These are phyloP conservation scores for Theodoxus fluviatilis DNA, from an alignment of 2,888 invertebrate species.

Conservation along the genomic window DNA sequence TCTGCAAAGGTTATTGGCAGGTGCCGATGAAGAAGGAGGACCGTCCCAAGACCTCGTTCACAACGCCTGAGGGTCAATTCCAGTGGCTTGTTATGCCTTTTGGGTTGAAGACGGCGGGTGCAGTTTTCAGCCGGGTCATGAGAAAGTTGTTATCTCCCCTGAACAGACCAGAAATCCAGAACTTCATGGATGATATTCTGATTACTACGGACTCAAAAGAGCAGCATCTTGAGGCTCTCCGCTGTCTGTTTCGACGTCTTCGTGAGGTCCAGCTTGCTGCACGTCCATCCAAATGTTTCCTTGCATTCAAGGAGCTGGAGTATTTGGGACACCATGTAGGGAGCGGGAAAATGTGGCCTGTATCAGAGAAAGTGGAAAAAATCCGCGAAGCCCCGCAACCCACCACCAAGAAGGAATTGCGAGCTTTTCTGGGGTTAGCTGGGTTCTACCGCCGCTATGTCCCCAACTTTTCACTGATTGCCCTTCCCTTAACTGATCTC, in stretches of 20 bases:
- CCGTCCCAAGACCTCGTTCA: conserved; percentile 7
- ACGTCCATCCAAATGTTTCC: conserved; percentile 15
- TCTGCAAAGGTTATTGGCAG: conserved; percentile 23
- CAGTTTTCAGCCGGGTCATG: conserved; percentile 14
- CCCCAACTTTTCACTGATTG: too few species aligned
- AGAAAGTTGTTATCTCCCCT: background rate
- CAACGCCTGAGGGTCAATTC: background rate
- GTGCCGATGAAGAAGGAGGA: background rate
- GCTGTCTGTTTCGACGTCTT: background rate
- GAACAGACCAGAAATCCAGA: background rate
- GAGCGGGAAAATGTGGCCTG: too few species aligned
- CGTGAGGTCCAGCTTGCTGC: background rate
- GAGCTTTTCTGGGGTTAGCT: too few species aligned
- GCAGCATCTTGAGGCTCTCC: background rate
- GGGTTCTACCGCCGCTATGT: too few species aligned
- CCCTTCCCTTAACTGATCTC: too few species aligned
- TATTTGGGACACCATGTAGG: conserved; percentile 2
- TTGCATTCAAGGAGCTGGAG: background rate
- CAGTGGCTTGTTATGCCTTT: conserved; percentile 1
- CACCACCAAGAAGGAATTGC: too few species aligned
- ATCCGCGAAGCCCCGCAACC: too few species aligned
- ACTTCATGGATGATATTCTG: conserved; percentile 19
- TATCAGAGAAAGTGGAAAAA: too few species aligned
- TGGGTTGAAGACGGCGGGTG: too few species aligned
- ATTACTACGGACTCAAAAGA: background rate